Conservation (phyloP, 2,797 vertebrate genomes). For the Silurus lanzhouensis region DNA sequence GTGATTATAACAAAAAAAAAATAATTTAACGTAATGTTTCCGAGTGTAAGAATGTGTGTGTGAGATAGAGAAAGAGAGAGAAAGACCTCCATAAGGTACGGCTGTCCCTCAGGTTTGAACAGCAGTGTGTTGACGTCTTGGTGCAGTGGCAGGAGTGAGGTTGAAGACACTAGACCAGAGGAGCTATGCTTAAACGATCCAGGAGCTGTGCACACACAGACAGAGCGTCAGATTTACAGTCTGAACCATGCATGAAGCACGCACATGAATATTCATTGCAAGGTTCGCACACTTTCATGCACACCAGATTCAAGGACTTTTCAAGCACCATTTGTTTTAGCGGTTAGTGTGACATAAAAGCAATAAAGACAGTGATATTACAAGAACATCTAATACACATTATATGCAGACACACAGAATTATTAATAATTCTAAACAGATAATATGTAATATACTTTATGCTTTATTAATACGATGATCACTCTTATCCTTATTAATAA, state of each 20-base stretch:
- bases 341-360: too few relatives aligned
- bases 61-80: neutral
- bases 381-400: too few relatives aligned
- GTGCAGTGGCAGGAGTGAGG: constrained; percentile 84
- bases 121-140: constrained; percentile 87
- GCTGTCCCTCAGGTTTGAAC: constrained; percentile 91
- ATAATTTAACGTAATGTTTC: too few relatives aligned
- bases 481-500: too few relatives aligned
- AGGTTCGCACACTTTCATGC: too few relatives aligned
- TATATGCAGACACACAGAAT: too few relatives aligned
- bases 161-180: constrained; percentile 69
- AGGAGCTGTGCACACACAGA: constrained; percentile 72
- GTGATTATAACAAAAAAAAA: neutral
- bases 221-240: neutral
- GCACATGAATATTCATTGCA: neutral
- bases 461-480: too few relatives aligned
- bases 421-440: too few relatives aligned
- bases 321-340: too few relatives aligned
- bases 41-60: constrained; percentile 25
- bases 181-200: constrained; percentile 79
- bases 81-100: constrained; percentile 91
- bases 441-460: too few relatives aligned
- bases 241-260: neutral
- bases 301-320: too few relatives aligned
- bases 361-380: too few relatives aligned